Base-by-base conservation (phyloP, 2,797 vertebrate species). In the Apogon hyalosoma region DNA sequence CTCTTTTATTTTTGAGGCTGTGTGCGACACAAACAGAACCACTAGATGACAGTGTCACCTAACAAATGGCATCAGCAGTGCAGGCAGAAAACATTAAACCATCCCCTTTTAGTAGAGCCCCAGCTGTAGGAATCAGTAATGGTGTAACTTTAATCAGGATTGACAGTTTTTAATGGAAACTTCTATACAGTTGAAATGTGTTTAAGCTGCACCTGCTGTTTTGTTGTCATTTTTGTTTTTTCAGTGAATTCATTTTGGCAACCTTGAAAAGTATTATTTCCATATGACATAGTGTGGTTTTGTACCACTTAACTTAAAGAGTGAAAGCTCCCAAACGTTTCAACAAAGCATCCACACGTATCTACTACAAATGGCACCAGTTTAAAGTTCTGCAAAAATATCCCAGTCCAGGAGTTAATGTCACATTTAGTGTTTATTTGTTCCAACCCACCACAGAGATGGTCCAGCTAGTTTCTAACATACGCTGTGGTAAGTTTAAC, bases 11-110 rank as follows among this genome's bases (percentile, higher is more conserved):
- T 12, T n/a, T 3, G 11, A 18, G 1, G 45, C 4, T 15, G 48
- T 82, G 72, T 69, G 65, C 33, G 12, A 14, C 52, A 13, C 42
- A 54, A 11, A 31, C 7, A 16, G 3, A 16, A 54, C 88, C 90
- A 75, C 85, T 85, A 90, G 88, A 79, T 89, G 88, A 13, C 84
- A 84, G 75, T 69, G 36, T 86, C 55, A 70, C 79, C 76, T 63
- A 75, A 79, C 50, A 71, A 83, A 86, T 84, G 10, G n/a, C 4
- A 19, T 11, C 31, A 24, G 15, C n/a, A 41, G 13, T 0, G 5
- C 5, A 0, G 7, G 21, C 21, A 24, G 21, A 33, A 8, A 6
- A 33, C 31, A 33, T 33, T 2, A 33, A 33, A 33, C 31, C 24
- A 28, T 28, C 7, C n/a, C 12, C 2, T 24, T 0, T 19, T 14